Conservation (phyloP, 2,113 vertebrate genomes). For the Vicugna pacos region DNA sequence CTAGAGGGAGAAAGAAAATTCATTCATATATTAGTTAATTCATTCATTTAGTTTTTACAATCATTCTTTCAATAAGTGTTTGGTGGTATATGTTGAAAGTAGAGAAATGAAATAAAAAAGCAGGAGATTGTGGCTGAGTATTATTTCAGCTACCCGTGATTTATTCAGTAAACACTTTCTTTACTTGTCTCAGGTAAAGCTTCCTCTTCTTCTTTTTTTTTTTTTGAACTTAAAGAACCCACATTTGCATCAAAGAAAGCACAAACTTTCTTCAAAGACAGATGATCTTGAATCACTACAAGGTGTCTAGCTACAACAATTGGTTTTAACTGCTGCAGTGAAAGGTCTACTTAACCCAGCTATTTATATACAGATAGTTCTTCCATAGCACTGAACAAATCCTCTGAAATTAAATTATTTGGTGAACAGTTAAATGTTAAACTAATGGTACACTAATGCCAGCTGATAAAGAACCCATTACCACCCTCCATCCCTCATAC, state of each 20-base stretch:
- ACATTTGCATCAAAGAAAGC: conserved; percentile 67
- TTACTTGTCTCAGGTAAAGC: conserved; percentile 61
- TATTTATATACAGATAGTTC: conserved; percentile 67
- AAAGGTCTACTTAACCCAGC: conserved; percentile 69
- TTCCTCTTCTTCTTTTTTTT: not conserved
- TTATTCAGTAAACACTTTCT: conserved; percentile 70
- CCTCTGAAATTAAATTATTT: conserved; percentile 71
- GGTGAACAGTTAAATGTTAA: conserved; percentile 49
- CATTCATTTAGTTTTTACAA: conserved; percentile 50
- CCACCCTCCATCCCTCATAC: not conserved
- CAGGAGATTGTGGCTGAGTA: not conserved
- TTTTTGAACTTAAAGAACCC: conserved; percentile 23
- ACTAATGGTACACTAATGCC: not conserved
- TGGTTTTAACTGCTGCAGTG: conserved; percentile 56
- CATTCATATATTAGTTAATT: conserved; percentile 24
- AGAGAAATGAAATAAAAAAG: conserved; percentile 65
- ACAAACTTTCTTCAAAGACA: conserved; percentile 72
- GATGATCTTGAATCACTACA: conserved; percentile 65
- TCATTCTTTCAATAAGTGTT: conserved; percentile 38
- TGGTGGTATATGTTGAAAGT: not conserved
- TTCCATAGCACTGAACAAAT: conserved; percentile 51
- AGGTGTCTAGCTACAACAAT: conserved; percentile 69
- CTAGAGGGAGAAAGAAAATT: not conserved
- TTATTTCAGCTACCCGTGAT: conserved; percentile 71
- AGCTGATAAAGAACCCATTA: not conserved